A percentile compares a stretch with the other conserved stretches of the same genome.
Conservation (phyloP, 2,113 vertebrate genomes). For the Eclectus roratus region DNA sequence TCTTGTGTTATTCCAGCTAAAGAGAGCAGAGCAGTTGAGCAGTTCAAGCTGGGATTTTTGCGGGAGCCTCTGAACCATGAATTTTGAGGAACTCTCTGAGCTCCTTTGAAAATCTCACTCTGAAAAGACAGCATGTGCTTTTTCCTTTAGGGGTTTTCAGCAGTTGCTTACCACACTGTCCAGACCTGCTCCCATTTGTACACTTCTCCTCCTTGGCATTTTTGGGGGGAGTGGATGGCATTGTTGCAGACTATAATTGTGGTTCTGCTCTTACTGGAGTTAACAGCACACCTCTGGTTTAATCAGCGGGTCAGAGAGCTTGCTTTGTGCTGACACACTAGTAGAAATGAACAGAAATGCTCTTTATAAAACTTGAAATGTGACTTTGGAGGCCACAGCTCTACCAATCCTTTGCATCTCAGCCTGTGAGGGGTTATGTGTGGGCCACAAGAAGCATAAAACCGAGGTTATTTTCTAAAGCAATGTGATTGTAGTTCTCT, state of each 20-base stretch:
- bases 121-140: background rate
- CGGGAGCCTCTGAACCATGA: background rate
- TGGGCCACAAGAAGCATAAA: background rate
- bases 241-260: background rate
- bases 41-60: background rate
- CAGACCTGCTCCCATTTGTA: background rate
- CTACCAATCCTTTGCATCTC: background rate
- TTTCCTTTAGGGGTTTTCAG: background rate
- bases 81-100: background rate
- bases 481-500: background rate
- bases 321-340: background rate
- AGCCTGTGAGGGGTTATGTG: background rate
- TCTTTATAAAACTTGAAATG: background rate
- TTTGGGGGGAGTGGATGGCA: rapidly evolving
- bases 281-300: background rate
- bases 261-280: background rate
- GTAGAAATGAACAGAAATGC: background rate
- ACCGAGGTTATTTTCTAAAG: background rate
- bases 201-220: background rate
- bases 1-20: background rate
- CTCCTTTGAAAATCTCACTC: background rate
- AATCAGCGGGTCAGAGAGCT: background rate
- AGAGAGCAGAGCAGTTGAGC: background rate
- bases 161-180: background rate
- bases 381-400: background rate